Evolutionary conservation across 2,797 vertebrate genomes (phyloP).

Genomic region (Sphenodon punctatus): DNA sequence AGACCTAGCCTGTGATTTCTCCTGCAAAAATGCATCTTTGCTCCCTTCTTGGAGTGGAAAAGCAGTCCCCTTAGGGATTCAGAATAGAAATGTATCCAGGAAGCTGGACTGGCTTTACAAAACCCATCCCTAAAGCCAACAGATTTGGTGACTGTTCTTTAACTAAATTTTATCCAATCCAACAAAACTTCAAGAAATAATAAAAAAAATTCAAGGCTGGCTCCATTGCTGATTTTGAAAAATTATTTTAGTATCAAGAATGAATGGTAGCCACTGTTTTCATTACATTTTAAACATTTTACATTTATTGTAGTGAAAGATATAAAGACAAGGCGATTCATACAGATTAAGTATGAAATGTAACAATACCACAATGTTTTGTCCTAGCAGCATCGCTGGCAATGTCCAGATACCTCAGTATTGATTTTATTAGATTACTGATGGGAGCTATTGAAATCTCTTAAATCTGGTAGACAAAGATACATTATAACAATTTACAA

Average conservation of each 20-base stretch:
- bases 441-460: not conserved
- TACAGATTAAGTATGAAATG: not conserved
- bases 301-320: not conserved
- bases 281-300: not conserved
- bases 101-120: not conserved
- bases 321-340: not conserved
- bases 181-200: too few species aligned
- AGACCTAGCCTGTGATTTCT: too few species aligned
- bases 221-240: not conserved
- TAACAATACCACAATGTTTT: not conserved
- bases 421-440: not conserved
- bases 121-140: not conserved
- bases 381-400: not conserved
- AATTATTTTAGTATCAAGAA: not conserved
- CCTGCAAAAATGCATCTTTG: too few species aligned
- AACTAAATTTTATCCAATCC: too few species aligned
- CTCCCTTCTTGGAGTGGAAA: not conserved
- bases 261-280: not conserved
- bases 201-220: not conserved
- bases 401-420: not conserved
- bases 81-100: not conserved
- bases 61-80: not conserved
- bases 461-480: not conserved
- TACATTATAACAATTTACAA: not conserved
- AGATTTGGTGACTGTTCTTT: not conserved